phyloP scores from a whole-genome alignment of 2,888 invertebrate genomes.

The Myathropa florea region DNA sequence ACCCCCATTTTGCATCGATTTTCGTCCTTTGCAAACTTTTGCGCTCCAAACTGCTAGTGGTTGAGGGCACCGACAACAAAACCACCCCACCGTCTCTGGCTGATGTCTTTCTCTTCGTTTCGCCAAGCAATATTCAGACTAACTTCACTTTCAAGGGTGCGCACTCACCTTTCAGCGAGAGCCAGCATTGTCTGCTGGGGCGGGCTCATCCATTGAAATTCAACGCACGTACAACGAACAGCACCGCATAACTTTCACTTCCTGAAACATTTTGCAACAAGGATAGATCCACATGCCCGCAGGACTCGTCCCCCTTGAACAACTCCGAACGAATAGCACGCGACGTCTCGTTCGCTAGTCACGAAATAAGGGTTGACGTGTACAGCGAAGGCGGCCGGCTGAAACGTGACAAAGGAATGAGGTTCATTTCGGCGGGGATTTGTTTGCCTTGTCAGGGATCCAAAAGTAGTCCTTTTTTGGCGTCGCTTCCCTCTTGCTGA shows the following conservation, averaged over 20 bases:
- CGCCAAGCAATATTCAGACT: conserved; percentile 46
- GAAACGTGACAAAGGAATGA: conserved; percentile 54
- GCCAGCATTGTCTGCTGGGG: conserved; percentile 19
- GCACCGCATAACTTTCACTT: conserved; percentile 59
- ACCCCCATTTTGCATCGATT: conserved; percentile 40
- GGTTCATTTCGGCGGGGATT: conserved; percentile 41
- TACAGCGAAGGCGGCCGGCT: background rate
- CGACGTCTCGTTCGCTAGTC: conserved; percentile 11
- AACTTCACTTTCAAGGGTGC: conserved; percentile 49
- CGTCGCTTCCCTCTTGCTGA: background rate
- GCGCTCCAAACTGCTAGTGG: background rate
- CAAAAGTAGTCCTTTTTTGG: conserved; percentile 1
- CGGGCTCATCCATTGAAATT: conserved; percentile 20
- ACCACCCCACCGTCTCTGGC: background rate
- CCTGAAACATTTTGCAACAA: conserved; percentile 40
- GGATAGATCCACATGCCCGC: conserved; percentile 4
- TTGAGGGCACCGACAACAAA: conserved; percentile 17
- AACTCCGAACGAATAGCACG: conserved; percentile 1
- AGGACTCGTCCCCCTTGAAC: conserved; percentile 11
- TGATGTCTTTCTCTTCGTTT: conserved; percentile 48
- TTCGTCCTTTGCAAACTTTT: conserved; percentile 35
- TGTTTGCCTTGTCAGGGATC: background rate
- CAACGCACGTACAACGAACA: conserved; percentile 52
- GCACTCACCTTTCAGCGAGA: conserved; percentile 23
- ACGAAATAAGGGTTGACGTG: conserved; percentile 33